phyloP scores from a whole-genome alignment of 2,797 vertebrate genomes.

The Danio kyathit region DNA sequence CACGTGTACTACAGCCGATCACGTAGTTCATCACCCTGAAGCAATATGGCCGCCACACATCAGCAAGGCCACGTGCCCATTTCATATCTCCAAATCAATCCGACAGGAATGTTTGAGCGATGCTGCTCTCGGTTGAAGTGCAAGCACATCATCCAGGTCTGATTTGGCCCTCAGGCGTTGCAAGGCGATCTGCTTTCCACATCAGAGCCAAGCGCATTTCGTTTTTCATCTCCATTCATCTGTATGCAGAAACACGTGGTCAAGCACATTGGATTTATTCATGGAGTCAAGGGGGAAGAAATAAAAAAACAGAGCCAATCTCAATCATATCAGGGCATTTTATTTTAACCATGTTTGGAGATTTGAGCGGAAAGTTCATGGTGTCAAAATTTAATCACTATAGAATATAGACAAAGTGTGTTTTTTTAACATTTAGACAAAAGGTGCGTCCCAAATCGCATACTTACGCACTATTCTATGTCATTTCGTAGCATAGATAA shows the following conservation, averaged over 20 bases:
- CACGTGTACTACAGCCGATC: neutral
- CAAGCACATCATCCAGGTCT: conserved; percentile 36
- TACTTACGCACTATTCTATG: too few species aligned
- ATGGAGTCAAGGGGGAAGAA: neutral
- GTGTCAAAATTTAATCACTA: conserved; percentile 18
- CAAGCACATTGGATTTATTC: conserved; percentile 11
- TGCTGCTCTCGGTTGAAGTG: conserved; percentile 1
- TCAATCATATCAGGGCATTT: neutral
- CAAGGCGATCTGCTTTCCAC: conserved; percentile 18
- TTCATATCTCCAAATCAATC: conserved; percentile 40
- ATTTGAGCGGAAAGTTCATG: conserved; percentile 16
- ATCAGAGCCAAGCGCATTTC: conserved; percentile 25
- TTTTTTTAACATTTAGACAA: conserved; percentile 23
- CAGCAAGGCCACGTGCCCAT: conserved; percentile 7
- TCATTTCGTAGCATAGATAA: too few species aligned
- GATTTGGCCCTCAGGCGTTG: conserved; percentile 27
- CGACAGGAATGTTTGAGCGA: conserved; percentile 15
- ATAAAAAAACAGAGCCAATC: conserved; percentile 33
- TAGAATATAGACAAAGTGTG: conserved; percentile 2
- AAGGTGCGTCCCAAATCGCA: neutral
- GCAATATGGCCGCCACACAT: conserved; percentile 24
- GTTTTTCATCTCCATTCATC: conserved; percentile 33
- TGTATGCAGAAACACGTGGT: conserved; percentile 11
- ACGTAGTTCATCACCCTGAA: conserved; percentile 19
- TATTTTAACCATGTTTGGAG: conserved; percentile 12